Base-by-base conservation (phyloP, 1,140 invertebrate species). In the Papilio dardanus region DNA sequence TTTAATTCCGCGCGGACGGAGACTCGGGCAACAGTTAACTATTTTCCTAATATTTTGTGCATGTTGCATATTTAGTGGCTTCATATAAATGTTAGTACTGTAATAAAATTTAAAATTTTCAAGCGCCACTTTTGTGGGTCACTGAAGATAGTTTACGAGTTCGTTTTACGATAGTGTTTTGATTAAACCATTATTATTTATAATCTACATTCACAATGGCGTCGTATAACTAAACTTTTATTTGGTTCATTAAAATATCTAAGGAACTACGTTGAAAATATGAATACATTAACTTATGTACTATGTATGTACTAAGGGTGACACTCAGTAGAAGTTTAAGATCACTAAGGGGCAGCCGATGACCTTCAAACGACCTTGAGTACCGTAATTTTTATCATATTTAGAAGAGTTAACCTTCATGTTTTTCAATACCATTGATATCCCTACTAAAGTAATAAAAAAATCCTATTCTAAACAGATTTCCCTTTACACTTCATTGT, bases 181-280 rank as follows among this genome's bases (percentile, higher is more conserved):
- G 71, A 73, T 73, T 73, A 73, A 73, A 73, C 42, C 28, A 54
- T 73, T 73, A 73, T 73, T 73, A 73, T 73, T 73, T 73, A 54
- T 33, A 73, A 12, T 30, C 71, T 73, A 19, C 10, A 46, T 46
- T 46, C 46, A 73, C 30, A 54, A 37, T 28, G 24, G 21, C 54
- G 21, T 58, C 24, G 16, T 50, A 58, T 58, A 28, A 24, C 54
- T 58, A 12, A 28, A 3, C 12, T 58, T 58, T 35, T 67, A 37
- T 37, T 37, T 37, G 35, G 35, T 37, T 37, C n/a, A n/a, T n/a
- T n/a, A n/a, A n/a, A n/a, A 46, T n/a, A 10, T 46, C 1, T n/a
- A 19, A 46, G n/a, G 33, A 35, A 10, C 7, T 37, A 10, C 35
- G 5, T 8, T 37, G 5, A 8, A 37, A 37, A 37, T 37, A 10